These are phyloP conservation scores for Theonella swinhoei DNA, from an alignment of 37 sponge, comb jelly and placozoan genomes.

Conservation along the genomic window DNA sequence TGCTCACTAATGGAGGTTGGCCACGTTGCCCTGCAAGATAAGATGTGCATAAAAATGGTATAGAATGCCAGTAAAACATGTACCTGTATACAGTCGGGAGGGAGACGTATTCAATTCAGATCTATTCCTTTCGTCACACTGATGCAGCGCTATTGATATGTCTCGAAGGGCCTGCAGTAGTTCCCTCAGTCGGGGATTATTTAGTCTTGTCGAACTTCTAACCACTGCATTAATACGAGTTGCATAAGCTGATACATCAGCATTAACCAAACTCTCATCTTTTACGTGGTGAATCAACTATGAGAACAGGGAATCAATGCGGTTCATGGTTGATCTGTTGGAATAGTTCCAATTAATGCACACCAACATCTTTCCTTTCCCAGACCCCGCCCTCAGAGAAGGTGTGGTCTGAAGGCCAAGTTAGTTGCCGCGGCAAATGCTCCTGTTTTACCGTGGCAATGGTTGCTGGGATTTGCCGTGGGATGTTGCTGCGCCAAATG, in stretches of 20 bases:
- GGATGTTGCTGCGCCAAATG: background rate
- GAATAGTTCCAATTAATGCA: no score
- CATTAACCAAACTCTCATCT: background rate
- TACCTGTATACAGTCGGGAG: background rate
- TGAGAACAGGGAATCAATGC: no score
- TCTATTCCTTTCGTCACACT: no score
- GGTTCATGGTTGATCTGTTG: no score
- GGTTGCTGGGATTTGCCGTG: background rate
- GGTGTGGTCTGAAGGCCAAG: no score
- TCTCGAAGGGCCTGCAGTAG: background rate
- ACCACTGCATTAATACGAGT: background rate
- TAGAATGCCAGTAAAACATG: background rate
- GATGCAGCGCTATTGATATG: background rate
- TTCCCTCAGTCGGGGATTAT: background rate
- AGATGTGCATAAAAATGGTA: background rate
- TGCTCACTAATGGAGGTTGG: conserved; percentile 38
- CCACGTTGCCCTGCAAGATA: conserved; percentile 9
- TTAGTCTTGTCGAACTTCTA: background rate
- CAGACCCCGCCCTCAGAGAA: no score
- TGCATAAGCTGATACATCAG: background rate
- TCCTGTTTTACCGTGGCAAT: no score
- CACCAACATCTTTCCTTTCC: no score
- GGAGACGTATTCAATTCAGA: background rate
- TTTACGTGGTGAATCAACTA: no score
- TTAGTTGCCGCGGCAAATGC: no score